Base-by-base conservation (phyloP, 1,140 invertebrate genomes). In the Mercenaria mercenaria region DNA sequence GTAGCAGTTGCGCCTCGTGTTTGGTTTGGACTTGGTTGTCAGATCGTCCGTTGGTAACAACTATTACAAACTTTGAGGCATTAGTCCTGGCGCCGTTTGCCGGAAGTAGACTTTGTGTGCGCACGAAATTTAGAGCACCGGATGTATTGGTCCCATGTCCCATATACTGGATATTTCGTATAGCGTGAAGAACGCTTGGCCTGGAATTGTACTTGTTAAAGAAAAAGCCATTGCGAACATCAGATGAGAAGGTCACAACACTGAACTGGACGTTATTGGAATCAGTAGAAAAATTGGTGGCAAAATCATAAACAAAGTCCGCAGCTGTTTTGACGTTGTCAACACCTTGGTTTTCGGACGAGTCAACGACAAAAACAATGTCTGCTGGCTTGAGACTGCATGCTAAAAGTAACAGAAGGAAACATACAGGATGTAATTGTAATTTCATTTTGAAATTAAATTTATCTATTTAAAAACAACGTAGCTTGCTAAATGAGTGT, bases 351-450 rank as follows among this genome's bases (percentile, higher is more conserved):
- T 88, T 91, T 34, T 85, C 88, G 13, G 92, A 93, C 0, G 89
- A 88, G 56, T 93, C 92, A 3, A 93, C 64, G n/a, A 93, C 41
- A 59, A 93, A 90, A 0, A 92, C 86, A 32, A 93, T 72, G 95
- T 96, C 82, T 4, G 91, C 91, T 10, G 67, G 72, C n/a, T 84
- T 56, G 11, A 81, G 50, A 10, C 82, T n/a, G n/a, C n/a, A n/a
- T n/a, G n/a, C n/a, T n/a, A n/a, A n/a, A n/a, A 81, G 69, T n/a
- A n/a, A n/a, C n/a, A n/a, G n/a, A n/a, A n/a, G n/a, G n/a, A n/a
- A n/a, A n/a, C n/a, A n/a, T n/a, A n/a, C n/a, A n/a, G n/a, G n/a
- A n/a, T n/a, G n/a, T n/a, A n/a, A n/a, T n/a, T 23, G 32, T n/a
- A n/a, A n/a, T n/a, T n/a, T n/a, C n/a, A n/a, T n/a, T n/a, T n/a